Evolutionary conservation across 2,888 invertebrate species (phyloP).

Genomic region (Nephrotoma appendiculata): DNA sequence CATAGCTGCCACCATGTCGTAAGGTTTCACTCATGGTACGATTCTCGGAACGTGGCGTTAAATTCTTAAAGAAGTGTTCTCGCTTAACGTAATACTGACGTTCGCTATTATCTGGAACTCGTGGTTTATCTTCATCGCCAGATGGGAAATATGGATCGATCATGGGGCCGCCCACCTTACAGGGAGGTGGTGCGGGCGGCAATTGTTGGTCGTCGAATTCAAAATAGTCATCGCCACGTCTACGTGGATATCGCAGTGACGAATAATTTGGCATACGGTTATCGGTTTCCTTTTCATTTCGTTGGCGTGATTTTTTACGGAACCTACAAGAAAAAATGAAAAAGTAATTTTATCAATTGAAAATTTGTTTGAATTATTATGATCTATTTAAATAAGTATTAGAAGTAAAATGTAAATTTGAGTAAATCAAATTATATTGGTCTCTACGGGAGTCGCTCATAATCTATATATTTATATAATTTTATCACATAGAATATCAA

Average conservation of each 20-base stretch:
- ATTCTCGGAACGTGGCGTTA: slow-evolving; percentile 7
- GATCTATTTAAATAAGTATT: too few species aligned
- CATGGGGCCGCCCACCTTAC: not conserved
- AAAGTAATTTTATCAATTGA: not conserved
- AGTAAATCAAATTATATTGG: too few species aligned
- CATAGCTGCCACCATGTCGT: not conserved
- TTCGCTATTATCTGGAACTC: not conserved
- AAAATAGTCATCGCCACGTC: slow-evolving; percentile 30
- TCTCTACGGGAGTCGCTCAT: too few species aligned
- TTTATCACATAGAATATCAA: too few species aligned
- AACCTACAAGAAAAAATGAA: slow-evolving; percentile 18
- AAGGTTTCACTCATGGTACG: not conserved
- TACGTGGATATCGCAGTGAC: slow-evolving; percentile 17
- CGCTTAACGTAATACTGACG: slow-evolving; percentile 7
- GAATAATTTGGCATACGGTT: slow-evolving; percentile 17
- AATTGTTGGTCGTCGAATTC: slow-evolving; percentile 18
- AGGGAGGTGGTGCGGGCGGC: not conserved
- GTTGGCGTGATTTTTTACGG: slow-evolving; percentile 36
- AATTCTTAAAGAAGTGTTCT: slow-evolving; percentile 1
- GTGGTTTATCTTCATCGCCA: not conserved
- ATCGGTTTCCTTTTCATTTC: slow-evolving; percentile 28
- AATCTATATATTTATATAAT: too few species aligned
- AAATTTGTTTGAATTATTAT: not conserved
- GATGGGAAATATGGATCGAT: not conserved
- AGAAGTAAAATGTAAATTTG: too few species aligned